Evolutionary conservation across 2,888 invertebrate species (phyloP).

Genomic region (Macrosoma leucophasiata): DNA sequence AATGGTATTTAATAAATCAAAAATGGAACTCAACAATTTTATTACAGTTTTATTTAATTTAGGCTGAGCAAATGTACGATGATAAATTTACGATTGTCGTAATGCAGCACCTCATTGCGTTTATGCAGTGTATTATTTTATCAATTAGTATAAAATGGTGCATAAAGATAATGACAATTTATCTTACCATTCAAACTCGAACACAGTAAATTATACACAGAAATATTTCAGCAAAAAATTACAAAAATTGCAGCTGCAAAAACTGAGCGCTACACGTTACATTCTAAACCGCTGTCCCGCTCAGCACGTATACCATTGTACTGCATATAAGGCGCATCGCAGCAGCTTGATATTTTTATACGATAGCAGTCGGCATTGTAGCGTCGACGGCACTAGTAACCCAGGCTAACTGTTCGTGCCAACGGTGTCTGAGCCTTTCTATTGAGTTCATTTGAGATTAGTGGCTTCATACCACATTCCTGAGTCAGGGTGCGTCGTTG

Average conservation of each 20-base stretch:
- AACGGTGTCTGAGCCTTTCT: slow-evolving; percentile 22
- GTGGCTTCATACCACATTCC: slow-evolving; percentile 10
- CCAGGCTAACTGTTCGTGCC: slow-evolving; percentile 42
- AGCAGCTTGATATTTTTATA: slow-evolving; percentile 67
- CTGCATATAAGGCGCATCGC: slow-evolving; percentile 62
- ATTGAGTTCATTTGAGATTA: slow-evolving; percentile 9
- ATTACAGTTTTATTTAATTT: too few species aligned
- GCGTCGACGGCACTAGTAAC: slow-evolving; percentile 27
- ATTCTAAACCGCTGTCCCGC: slow-evolving; percentile 43
- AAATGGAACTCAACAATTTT: too few species aligned
- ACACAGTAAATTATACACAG: not conserved
- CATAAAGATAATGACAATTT: not conserved
- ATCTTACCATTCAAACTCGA: not conserved
- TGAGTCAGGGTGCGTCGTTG: too few species aligned
- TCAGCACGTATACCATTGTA: slow-evolving; percentile 67
- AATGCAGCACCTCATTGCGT: too few species aligned
- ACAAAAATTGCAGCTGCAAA: not conserved
- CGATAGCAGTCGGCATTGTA: slow-evolving; percentile 59
- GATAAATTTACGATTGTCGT: too few species aligned
- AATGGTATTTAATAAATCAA: too few species aligned
- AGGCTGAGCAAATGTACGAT: too few species aligned
- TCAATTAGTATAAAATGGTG: not conserved
- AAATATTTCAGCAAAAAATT: not conserved
- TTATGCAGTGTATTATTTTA: not conserved
- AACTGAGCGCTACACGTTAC: slow-evolving; percentile 31